These are phyloP conservation scores for Pachliopta kotzebuea DNA, from an alignment of 2,888 invertebrate genomes.

Conservation along the genomic window DNA sequence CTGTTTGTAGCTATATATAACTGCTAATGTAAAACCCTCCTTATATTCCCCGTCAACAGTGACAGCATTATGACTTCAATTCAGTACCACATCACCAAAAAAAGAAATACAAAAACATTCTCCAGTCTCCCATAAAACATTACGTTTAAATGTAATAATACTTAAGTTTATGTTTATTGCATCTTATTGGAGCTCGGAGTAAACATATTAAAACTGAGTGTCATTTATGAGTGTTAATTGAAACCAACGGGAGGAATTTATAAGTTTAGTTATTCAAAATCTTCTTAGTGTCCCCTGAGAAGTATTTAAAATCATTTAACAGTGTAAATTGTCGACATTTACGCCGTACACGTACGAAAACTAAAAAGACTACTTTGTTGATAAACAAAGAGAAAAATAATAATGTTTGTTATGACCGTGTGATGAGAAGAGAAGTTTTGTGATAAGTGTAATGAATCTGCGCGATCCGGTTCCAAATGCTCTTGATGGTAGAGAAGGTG, in stretches of 20 bases:
- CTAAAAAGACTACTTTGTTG: not conserved
- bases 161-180: conserved; percentile 36
- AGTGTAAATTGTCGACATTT: conserved; percentile 18
- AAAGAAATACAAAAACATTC: not conserved
- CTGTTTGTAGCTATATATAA: no score
- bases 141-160: conserved; percentile 29
- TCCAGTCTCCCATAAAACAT: not conserved
- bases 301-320: conserved; percentile 24
- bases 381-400: not conserved
- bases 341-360: conserved; percentile 1
- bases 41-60: no score
- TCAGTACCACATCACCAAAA: not conserved
- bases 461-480: conserved; percentile 2
- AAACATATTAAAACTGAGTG: conserved; percentile 36
- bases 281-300: conserved; percentile 24
- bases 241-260: conserved; percentile 34
- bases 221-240: conserved; percentile 41
- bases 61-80: not conserved
- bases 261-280: conserved; percentile 25
- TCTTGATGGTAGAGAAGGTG: conserved; percentile 43
- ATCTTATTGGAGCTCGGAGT: conserved; percentile 33
- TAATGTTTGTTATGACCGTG: not conserved
- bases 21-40: no score
- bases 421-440: not conserved
- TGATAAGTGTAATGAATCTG: conserved; percentile 1